Base-by-base conservation (phyloP, 1,140 invertebrate species). In the Whitmania pigra region DNA sequence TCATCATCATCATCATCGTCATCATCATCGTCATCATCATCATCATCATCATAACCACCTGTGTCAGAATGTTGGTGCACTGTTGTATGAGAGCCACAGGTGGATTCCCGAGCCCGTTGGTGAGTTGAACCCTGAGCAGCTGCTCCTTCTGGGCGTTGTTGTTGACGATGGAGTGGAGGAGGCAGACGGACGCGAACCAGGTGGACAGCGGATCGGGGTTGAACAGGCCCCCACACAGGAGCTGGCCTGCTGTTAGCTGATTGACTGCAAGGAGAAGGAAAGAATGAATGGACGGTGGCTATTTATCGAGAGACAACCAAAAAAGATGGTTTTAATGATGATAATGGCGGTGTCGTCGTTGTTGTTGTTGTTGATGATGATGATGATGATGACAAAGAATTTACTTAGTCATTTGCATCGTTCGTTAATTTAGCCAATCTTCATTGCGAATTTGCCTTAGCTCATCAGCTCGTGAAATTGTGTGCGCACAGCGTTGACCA, bases 151-250 rank as follows among this genome's bases (percentile, higher is more conserved):
- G 90, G 7, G 86, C 87, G 4, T 87, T 84, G 80, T 94, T 94
- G 79, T 91, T 92, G 1, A 93, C 87, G n/a, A 99, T 82, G 0
- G 88, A 88, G 77, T 98, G 92, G 76, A 92, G 89, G 20, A 99
- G 82, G 17, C 93, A 90, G 6, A 97, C 89, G 0, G 93, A 86
- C 0, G 92, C 90, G 82, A 97, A 94, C 96, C 96, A 99, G 80
- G 93, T 96, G n/a, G 90, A 94, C n/a, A 94, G 82, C 22, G 90
- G 84, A 80, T 99, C 94, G 0, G 86, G 82, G 66, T 90, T 93
- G 80, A 97, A 97, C 18, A 99, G 83, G 0, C 95, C 93, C 25
- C 90, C 89, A 79, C 94, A 97, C 4, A 99, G 84, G n/a, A 97
- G 83, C 82, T 97, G 93, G 0, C 95, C 94, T 54, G 86, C 83